Percentiles rank a stretch among this genome's conserved stretches.
Conservation (phyloP, 2,113 vertebrate species). For the Castor canadensis region DNA sequence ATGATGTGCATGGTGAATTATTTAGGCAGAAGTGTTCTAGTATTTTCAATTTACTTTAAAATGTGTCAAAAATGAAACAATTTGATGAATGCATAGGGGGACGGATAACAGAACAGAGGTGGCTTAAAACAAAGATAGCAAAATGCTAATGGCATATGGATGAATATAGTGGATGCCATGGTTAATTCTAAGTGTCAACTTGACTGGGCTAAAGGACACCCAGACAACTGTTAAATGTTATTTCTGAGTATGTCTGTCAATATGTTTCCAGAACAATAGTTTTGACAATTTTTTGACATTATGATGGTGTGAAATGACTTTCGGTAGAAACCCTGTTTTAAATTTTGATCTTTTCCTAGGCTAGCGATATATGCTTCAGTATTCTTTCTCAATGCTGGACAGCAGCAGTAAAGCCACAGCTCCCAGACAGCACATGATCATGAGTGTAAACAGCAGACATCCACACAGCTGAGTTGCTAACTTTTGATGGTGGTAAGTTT, state of each 20-base stretch:
- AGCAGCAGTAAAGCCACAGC: neutral
- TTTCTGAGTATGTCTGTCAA: neutral
- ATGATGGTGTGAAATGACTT: neutral
- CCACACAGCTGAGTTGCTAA: too few relatives aligned
- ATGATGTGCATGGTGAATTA: neutral
- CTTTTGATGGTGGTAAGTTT: neutral
- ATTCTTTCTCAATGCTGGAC: neutral
- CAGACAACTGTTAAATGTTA: neutral
- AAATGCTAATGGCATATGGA: neutral
- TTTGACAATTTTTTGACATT: neutral
- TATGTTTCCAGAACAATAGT: neutral
- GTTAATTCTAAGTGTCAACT: neutral
- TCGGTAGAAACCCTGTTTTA: neutral
- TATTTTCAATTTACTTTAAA: slow-evolving; percentile 4
- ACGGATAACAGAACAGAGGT: neutral
- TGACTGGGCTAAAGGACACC: neutral
- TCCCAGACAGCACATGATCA: neutral
- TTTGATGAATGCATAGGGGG: neutral
- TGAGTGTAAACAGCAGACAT: too few relatives aligned
- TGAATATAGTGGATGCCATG: neutral
- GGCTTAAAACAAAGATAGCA: neutral
- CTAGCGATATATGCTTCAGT: neutral
- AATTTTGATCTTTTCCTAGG: neutral
- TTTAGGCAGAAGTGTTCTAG: neutral
- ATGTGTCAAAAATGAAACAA: neutral